These are phyloP conservation scores for Bradypodion pumilum DNA, from an alignment of 2,797 vertebrate genomes.

Conservation along the genomic window DNA sequence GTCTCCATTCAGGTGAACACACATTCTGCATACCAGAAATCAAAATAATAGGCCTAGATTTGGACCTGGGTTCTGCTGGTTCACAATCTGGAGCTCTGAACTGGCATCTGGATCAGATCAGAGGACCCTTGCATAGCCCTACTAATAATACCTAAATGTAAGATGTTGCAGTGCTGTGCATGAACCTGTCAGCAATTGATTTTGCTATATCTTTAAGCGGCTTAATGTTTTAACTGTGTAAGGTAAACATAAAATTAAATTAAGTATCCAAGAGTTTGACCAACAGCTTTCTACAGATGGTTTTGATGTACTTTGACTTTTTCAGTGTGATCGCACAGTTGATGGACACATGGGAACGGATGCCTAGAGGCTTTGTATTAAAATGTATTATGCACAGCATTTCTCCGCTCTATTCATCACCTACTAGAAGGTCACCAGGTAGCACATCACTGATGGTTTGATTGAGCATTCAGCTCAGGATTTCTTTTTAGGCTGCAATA, in stretches of 20 bases:
- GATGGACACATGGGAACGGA: conserved; percentile 43
- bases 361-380: conserved; percentile 37
- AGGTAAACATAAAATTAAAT: conserved; percentile 15
- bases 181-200: background rate
- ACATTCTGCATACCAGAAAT: too few relatives aligned
- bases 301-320: conserved; percentile 34
- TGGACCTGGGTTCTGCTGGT: too few relatives aligned
- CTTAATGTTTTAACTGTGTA: conserved; percentile 5
- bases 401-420: conserved; percentile 59
- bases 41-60: too few relatives aligned
- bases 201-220: background rate
- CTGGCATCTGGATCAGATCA: too few relatives aligned
- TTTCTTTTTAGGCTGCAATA: conserved; percentile 37
- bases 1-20: too few relatives aligned
- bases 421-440: conserved; percentile 57
- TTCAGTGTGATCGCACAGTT: conserved; percentile 11
- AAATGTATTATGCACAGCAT: conserved; percentile 48
- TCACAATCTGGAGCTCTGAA: too few relatives aligned
- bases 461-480: conserved; percentile 53
- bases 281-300: background rate
- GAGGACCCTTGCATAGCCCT: too few relatives aligned
- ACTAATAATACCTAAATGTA: background rate
- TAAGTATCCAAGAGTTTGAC: conserved; percentile 1
- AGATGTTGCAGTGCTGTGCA: background rate
- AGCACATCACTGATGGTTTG: conserved; percentile 49